These are phyloP conservation scores for Hydroisotoma schaefferi DNA, from an alignment of 2,888 invertebrate species.

Conservation along the genomic window DNA sequence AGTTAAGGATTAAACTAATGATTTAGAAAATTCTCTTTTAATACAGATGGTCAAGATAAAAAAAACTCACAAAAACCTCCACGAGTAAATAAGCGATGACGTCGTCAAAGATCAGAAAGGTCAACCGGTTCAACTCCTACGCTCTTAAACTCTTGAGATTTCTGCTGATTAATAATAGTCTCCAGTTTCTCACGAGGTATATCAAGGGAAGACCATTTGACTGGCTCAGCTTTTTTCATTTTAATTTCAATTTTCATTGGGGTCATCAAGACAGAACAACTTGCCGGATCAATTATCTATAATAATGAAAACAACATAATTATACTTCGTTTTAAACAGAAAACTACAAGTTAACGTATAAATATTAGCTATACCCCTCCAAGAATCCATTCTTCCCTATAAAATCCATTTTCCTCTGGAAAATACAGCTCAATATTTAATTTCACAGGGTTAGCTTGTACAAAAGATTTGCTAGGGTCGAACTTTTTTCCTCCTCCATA, in stretches of 20 bases:
- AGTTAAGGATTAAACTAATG: no score
- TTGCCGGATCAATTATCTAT: constrained; percentile 71
- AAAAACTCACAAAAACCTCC: no score
- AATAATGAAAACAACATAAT: constrained; percentile 48
- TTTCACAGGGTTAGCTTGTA: constrained; percentile 81
- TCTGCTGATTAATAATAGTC: constrained; percentile 40
- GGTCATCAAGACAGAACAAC: constrained; percentile 71
- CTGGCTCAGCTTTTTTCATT: constrained; percentile 78
- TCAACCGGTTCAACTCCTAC: constrained; percentile 65
- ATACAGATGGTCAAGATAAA: no score
- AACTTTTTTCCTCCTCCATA: constrained; percentile 77
- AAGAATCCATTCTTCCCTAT: constrained; percentile 73
- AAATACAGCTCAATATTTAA: constrained; percentile 72
- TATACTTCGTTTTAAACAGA: neutral
- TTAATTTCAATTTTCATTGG: constrained; percentile 90
- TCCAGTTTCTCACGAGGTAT: constrained; percentile 54
- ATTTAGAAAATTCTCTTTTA: no score
- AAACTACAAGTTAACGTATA: neutral
- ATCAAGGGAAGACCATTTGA: constrained; percentile 75
- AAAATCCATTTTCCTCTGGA: constrained; percentile 70
- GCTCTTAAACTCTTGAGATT: constrained; percentile 54
- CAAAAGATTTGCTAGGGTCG: constrained; percentile 67
- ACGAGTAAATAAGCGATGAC: no score
- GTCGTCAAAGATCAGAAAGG: constrained; percentile 72
- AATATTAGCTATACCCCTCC: constrained; percentile 63